A percentile compares a stretch with the other conserved stretches of the same genome.
These are phyloP conservation scores for Tursiops truncatus DNA, from an alignment of 2,113 vertebrate species.

Conservation along the genomic window DNA sequence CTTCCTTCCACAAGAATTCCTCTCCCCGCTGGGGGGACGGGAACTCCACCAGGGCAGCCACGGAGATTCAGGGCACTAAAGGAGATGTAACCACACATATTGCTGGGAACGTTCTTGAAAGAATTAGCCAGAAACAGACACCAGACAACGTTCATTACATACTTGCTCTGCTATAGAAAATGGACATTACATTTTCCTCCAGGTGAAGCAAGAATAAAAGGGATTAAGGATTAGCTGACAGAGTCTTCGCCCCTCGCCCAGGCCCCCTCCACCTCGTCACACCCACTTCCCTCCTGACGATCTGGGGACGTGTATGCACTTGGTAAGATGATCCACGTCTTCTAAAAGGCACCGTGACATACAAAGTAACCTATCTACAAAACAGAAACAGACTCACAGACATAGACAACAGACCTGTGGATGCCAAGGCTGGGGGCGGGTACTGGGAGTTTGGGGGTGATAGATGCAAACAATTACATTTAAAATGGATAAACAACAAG, in stretches of 20 bases:
- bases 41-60: no score
- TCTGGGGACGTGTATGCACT: rapidly evolving
- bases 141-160: not conserved
- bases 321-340: not conserved
- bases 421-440: no score
- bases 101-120: not conserved
- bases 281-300: not conserved
- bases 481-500: no score
- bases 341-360: not conserved
- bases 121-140: not conserved
- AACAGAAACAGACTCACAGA: no score
- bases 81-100: no score
- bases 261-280: no score
- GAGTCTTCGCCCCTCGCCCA: not conserved
- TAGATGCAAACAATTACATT: no score
- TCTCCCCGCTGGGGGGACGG: not conserved
- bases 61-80: rapidly evolving
- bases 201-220: not conserved
- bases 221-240: not conserved
- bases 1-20: not conserved
- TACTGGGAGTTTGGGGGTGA: no score
- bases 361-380: no score
- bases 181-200: not conserved
- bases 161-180: not conserved
- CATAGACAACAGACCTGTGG: no score